Evolutionary conservation across 2,113 vertebrate genomes (phyloP).

Genomic region (Xenus cinereus): DNA sequence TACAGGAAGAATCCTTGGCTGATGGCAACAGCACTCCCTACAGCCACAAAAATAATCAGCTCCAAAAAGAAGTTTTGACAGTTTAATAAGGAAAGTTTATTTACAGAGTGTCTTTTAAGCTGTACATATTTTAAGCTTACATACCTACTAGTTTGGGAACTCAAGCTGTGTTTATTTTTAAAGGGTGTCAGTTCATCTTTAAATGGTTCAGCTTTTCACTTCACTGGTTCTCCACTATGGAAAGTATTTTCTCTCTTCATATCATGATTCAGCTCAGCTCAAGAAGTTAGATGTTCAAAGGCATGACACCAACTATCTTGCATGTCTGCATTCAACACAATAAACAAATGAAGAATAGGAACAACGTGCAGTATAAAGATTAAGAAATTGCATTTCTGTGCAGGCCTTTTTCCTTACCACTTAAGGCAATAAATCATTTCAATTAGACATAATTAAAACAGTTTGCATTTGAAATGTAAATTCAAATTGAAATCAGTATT

Average conservation of each 20-base stretch:
- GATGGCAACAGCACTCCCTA: neutral
- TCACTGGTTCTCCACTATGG: neutral
- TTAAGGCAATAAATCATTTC: constrained; percentile 40
- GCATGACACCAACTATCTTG: neutral
- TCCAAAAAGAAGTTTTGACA: neutral
- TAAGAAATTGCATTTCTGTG: constrained; percentile 21
- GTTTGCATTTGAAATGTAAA: constrained; percentile 31
- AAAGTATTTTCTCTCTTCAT: neutral
- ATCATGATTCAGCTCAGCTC: neutral
- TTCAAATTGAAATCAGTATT: constrained; percentile 1
- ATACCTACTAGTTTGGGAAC: neutral
- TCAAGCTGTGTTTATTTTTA: neutral
- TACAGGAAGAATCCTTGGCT: neutral
- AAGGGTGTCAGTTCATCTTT: neutral
- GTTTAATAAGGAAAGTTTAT: neutral
- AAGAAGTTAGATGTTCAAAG: neutral
- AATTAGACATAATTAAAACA: constrained; percentile 20
- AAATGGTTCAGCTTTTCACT: neutral
- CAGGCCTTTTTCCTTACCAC: neutral
- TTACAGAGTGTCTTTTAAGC: neutral
- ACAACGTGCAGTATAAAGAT: neutral
- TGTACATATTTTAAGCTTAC: neutral
- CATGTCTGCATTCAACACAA: neutral
- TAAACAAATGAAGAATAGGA: neutral
- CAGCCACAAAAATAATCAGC: neutral